Base-by-base conservation (phyloP, 2,888 invertebrate species). In the Drosophila melanocephala region DNA sequence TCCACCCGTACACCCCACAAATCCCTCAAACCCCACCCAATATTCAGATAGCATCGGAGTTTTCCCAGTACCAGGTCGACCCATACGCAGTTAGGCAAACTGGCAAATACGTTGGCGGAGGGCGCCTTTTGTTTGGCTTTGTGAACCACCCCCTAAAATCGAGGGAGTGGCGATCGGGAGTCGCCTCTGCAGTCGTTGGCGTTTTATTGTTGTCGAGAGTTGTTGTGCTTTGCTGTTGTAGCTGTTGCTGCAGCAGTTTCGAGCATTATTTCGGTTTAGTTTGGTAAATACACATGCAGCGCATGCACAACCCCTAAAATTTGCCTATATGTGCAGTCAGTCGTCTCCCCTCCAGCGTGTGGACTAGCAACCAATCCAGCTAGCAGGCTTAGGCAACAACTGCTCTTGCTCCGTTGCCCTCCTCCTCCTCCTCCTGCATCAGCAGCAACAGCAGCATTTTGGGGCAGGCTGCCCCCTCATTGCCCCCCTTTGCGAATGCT, bases 191-290 rank as follows among this genome's bases (percentile, higher is more conserved):
- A 86, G 68, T 89, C 78, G 84, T 80, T 80, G 75, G 82, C 82
- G 89, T 89, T 86, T 86, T 89, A 87, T 87, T 89, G 84, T 86
- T 88, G 79, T 79, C 76, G 79, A 74, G 77, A 66, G 71, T 75
- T 75, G 75, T 37, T 39, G 59, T 33, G 72, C 53, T 61, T 39
- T 53, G 52, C 47, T n/a, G 39, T 42, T 39, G 19, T 19, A 64
- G 75, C 35, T 56, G 65, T 64, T 55, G 65, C 68, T 88, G 80
- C 67, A 83, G 87, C 83, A 89, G 88, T 87, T 87, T 83, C 72
- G 71, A 88, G 87, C 89, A 89, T 87, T 87, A 87, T 87, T 89
- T 87, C 88, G 88, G 89, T 89, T 87, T 87, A 87, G 87, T 87
- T 87, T 89, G 87, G 87, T 87, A 87, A 87, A 87, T 87, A 87